Base-by-base conservation (phyloP, 2,797 vertebrate species). In the Corythornis leucogaster region DNA sequence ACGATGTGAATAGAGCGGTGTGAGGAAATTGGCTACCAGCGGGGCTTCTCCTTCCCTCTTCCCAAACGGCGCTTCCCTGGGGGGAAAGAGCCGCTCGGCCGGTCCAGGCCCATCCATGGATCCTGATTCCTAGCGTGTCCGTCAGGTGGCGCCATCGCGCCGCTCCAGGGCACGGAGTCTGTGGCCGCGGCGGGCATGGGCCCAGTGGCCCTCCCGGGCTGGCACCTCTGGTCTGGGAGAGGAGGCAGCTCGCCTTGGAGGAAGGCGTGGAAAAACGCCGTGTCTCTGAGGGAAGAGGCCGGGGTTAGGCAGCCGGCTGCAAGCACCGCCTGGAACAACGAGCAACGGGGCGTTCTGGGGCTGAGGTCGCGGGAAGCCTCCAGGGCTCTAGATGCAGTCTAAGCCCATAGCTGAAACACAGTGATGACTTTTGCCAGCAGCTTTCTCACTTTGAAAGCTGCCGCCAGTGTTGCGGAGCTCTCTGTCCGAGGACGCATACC, bases 161-260 rank as follows among this genome's bases (percentile, higher is more conserved):
- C 33, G 28, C 7, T 30, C 14, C 33, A 35, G 50, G 15, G 50
- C 50, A 11, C 31, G 42, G 25, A 16, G 26, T 9, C 51, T 30
- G 17, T 19, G 53, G 53, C 17, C 53, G 18, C 12, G 14, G 50
- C 30, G 6, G 3, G 2, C 7, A 7, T 4, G 24, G 12, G n/a
- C 7, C 7, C 6, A 8, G 58, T 5, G 55, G 46, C 17, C 4
- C 4, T 21, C 30, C 25, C 18, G 66, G 42, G 31, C 21, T 8
- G 62, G 43, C 28, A 53, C 51, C 16, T 7, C 50, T 28, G 50
- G 50, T 25, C 16, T 6, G 11, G 35, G 11, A 8, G 11, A 0
- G 28, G 15, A 2, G 0, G 0, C 2, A 0, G 0, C 4, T 5
- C 5, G 15, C 0, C 18, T 8, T 5, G 0, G 30, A 6, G 31